Evolutionary conservation across 2,888 invertebrate genomes (phyloP).

Genomic region (Pediacus dermestoides): DNA sequence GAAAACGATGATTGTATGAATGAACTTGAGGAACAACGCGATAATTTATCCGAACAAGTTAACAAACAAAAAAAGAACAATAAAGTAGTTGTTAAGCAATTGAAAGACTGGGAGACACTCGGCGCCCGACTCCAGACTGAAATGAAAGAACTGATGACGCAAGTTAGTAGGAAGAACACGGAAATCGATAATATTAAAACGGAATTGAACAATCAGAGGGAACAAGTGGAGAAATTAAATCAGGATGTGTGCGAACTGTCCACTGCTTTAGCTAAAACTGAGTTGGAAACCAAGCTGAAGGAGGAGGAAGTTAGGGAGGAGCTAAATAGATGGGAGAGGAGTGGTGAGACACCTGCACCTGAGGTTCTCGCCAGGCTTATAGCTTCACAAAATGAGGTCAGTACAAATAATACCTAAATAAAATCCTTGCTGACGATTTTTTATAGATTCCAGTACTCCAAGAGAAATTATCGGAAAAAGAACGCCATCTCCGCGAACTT

Average conservation of each 20-base stretch:
- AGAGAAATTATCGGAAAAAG: conserved; percentile 48
- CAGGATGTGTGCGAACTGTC: conserved; percentile 59
- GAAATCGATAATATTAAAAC: conserved; percentile 54
- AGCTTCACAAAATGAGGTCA: conserved; percentile 46
- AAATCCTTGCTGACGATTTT: conserved; percentile 9
- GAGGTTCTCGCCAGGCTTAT: conserved; percentile 46
- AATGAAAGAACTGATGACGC: conserved; percentile 55
- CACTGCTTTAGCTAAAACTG: conserved; percentile 52
- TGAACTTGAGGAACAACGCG: conserved; percentile 64
- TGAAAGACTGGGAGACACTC: conserved; percentile 56
- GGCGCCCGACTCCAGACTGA: conserved; percentile 55
- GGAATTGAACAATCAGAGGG: conserved; percentile 55
- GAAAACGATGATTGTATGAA: conserved; percentile 67
- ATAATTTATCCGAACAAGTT: conserved; percentile 42
- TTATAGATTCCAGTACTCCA: conserved; percentile 46
- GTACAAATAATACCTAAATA: conserved; percentile 8
- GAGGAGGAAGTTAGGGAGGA: conserved; percentile 47
- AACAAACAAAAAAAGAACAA: conserved; percentile 47
- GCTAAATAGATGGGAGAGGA: conserved; percentile 48
- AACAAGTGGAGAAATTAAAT: conserved; percentile 58
- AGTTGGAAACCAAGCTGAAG: conserved; percentile 42
- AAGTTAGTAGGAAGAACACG: conserved; percentile 52
- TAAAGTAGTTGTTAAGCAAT: conserved; percentile 47
- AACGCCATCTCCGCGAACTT: conserved; percentile 48
- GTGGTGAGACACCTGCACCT: conserved; percentile 44